Conservation (phyloP, 1,140 invertebrate genomes). For the Caligus rogercresseyi region DNA sequence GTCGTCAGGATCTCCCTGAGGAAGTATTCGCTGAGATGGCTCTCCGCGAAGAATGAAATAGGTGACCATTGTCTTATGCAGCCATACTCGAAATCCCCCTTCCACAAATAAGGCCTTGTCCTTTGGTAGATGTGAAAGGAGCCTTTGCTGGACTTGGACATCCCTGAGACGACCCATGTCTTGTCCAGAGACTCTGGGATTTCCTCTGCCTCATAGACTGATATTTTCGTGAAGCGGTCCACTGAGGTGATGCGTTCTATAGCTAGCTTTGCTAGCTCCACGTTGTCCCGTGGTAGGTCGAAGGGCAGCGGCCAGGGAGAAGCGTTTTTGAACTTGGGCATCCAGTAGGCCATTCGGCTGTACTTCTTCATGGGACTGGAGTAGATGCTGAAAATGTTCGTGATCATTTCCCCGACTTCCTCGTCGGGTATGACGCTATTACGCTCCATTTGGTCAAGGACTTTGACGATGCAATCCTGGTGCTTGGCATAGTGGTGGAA, state of each 20-base stretch:
- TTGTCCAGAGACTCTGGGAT: slow-evolving; percentile 54
- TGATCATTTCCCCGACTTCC: slow-evolving; percentile 55
- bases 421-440: slow-evolving; percentile 75
- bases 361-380: slow-evolving; percentile 61
- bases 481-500: slow-evolving; percentile 86
- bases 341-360: slow-evolving; percentile 90
- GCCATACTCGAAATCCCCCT: slow-evolving; percentile 64
- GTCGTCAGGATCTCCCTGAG: slow-evolving; percentile 42
- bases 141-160: slow-evolving; percentile 54
- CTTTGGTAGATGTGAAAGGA: slow-evolving; percentile 49
- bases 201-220: slow-evolving; percentile 42
- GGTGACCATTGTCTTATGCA: slow-evolving; percentile 49
- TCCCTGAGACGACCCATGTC: slow-evolving; percentile 83
- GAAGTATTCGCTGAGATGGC: slow-evolving; percentile 28
- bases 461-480: slow-evolving; percentile 67
- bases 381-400: slow-evolving; percentile 61
- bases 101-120: slow-evolving; percentile 61
- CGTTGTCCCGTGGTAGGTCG: slow-evolving; percentile 46
- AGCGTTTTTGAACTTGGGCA: slow-evolving; percentile 83
- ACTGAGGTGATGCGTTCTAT: slow-evolving; percentile 65
- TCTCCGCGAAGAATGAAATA: slow-evolving; percentile 71
- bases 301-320: slow-evolving; percentile 73
- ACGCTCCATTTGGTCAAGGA: slow-evolving; percentile 76
- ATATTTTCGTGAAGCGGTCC: slow-evolving; percentile 54
- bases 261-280: slow-evolving; percentile 66